Conservation (phyloP, 2,113 vertebrate species). For the Fulmarus glacialis region DNA sequence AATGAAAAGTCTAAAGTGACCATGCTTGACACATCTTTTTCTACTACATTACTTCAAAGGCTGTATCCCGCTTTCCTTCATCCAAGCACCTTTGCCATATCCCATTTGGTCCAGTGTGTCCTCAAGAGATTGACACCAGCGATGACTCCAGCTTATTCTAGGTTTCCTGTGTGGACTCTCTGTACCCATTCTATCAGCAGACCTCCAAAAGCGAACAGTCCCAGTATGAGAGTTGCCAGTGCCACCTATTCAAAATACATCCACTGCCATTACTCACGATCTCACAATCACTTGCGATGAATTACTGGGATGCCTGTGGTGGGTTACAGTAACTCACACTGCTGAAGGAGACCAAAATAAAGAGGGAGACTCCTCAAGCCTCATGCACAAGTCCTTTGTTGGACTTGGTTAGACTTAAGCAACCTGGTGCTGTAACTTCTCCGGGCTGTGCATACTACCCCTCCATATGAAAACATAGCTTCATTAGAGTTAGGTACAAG, state of each 20-base stretch:
- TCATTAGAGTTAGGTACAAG: background rate
- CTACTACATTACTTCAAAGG: background rate
- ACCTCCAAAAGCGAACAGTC: background rate
- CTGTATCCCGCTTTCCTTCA: background rate
- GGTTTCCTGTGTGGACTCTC: background rate
- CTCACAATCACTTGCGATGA: fast-evolving
- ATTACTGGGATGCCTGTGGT: fast-evolving
- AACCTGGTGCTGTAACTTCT: background rate
- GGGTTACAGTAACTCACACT: background rate
- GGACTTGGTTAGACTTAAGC: background rate
- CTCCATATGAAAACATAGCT: background rate
- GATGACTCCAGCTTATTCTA: background rate
- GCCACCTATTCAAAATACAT: background rate
- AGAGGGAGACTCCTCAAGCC: background rate
- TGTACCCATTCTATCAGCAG: background rate
- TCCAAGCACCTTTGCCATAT: background rate
- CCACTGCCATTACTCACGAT: background rate
- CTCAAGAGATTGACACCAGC: background rate
- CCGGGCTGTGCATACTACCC: background rate
- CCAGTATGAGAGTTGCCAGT: background rate
- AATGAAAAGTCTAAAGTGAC: background rate
- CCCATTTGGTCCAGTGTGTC: background rate
- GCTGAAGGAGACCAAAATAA: background rate
- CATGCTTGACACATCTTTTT: background rate
- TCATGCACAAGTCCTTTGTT: background rate